Evolutionary conservation across 2,888 invertebrate species (phyloP).

Genomic region (Bellardia pandia): DNA sequence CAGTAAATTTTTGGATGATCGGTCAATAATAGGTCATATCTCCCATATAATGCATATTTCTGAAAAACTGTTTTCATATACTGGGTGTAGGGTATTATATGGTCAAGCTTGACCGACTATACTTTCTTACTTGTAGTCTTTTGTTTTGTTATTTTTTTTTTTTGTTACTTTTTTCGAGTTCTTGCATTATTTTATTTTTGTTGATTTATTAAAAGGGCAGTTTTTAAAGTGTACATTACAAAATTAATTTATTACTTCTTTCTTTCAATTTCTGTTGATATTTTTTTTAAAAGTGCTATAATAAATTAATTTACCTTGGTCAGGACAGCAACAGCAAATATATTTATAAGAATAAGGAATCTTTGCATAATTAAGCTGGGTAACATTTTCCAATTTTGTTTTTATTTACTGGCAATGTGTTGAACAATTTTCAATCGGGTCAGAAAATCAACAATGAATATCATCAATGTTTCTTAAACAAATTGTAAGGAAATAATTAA

Average conservation of each 20-base stretch:
- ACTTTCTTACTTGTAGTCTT: no score
- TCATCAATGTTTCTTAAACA: not conserved
- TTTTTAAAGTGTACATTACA: constrained; percentile 29
- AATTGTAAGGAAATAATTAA: not conserved
- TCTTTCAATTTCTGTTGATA: not conserved
- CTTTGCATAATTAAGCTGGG: constrained; percentile 12
- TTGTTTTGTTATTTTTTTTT: not conserved
- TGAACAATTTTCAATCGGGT: not conserved
- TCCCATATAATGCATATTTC: no score
- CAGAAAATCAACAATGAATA: not conserved
- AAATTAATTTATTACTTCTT: constrained; percentile 37
- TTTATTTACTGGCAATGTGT: not conserved
- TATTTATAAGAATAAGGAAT: not conserved
- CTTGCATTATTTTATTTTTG: no score
- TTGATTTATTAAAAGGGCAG: not conserved
- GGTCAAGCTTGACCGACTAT: no score
- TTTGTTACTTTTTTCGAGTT: not conserved
- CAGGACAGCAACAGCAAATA: not conserved
- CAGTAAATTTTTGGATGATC: no score
- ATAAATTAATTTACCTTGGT: constrained; percentile 24
- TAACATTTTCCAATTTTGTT: not conserved
- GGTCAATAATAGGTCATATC: no score
- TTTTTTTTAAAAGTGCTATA: not conserved
- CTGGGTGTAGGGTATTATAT: no score
- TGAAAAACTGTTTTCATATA: no score